Percentiles rank a stretch among this genome's conserved stretches.
These are phyloP conservation scores for Ochropleura leucogaster DNA, from an alignment of 2,888 invertebrate species.

Conservation along the genomic window DNA sequence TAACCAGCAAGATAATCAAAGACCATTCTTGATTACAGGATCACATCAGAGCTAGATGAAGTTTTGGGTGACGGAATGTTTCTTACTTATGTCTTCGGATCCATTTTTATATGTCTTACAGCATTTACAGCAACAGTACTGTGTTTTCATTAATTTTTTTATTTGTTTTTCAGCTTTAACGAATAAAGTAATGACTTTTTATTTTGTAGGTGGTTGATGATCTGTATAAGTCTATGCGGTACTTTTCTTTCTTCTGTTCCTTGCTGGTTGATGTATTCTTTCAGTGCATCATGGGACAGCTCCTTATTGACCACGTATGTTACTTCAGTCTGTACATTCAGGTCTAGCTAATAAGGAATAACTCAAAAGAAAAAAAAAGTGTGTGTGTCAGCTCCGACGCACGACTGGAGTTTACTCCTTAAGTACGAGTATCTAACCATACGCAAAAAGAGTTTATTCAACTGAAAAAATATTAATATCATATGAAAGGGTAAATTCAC, in stretches of 20 bases:
- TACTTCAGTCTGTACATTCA: background rate
- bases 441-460: too few relatives aligned
- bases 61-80: constrained; percentile 82
- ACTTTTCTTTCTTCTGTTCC: constrained; percentile 82
- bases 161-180: background rate
- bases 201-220: constrained; percentile 80
- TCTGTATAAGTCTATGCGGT: constrained; percentile 79
- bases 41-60: constrained; percentile 74
- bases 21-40: constrained; percentile 72
- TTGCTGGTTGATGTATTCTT: constrained; percentile 79
- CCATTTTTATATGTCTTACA: constrained; percentile 84
- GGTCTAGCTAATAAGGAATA: too few relatives aligned
- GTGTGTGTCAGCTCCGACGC: too few relatives aligned
- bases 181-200: background rate
- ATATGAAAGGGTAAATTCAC: too few relatives aligned
- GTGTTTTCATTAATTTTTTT: background rate
- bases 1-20: background rate
- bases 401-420: too few relatives aligned
- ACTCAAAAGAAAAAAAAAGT: too few relatives aligned
- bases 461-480: too few relatives aligned
- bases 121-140: constrained; percentile 83
- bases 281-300: constrained; percentile 83
- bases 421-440: too few relatives aligned
- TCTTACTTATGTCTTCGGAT: constrained; percentile 80
- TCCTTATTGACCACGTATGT: constrained; percentile 81